Conservation (phyloP, 2,113 vertebrate species). For the Chrysemys picta region DNA sequence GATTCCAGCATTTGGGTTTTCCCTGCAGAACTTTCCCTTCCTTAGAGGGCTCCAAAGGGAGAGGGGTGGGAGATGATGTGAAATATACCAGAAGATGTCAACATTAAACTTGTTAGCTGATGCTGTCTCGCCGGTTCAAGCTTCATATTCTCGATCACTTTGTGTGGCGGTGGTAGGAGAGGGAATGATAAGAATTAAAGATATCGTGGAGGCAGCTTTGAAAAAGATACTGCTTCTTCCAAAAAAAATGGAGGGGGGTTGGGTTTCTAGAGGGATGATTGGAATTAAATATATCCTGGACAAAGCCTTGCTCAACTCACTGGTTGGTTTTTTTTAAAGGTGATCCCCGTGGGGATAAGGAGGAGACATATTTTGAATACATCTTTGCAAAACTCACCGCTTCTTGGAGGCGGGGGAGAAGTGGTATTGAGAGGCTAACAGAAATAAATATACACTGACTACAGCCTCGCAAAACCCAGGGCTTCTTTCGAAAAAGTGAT, state of each 20-base stretch:
- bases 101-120: slow-evolving; percentile 50
- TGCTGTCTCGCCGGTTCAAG: slow-evolving; percentile 24
- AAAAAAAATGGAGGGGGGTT: not conserved
- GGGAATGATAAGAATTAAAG: not conserved
- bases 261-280: not conserved
- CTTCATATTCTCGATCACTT: not conserved
- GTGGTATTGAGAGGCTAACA: not conserved
- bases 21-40: slow-evolving; percentile 71
- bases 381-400: not conserved
- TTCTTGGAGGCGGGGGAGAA: not conserved
- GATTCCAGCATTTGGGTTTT: slow-evolving; percentile 47
- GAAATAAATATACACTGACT: no score
- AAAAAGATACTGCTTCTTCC: slow-evolving; percentile 6
- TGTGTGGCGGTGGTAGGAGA: not conserved
- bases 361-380: slow-evolving; percentile 25
- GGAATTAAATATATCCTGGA: slow-evolving; percentile 20
- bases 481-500: no score
- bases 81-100: slow-evolving; percentile 66
- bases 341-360: not conserved
- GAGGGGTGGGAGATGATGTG: slow-evolving; percentile 30
- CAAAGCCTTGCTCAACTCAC: slow-evolving; percentile 23
- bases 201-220: not conserved
- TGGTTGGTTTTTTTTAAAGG: not conserved
- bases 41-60: slow-evolving; percentile 46
- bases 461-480: no score